A percentile compares a stretch with the other conserved stretches of the same genome.
Conservation (phyloP, 2,888 invertebrate genomes). For the Hipparchia sbordonii region DNA sequence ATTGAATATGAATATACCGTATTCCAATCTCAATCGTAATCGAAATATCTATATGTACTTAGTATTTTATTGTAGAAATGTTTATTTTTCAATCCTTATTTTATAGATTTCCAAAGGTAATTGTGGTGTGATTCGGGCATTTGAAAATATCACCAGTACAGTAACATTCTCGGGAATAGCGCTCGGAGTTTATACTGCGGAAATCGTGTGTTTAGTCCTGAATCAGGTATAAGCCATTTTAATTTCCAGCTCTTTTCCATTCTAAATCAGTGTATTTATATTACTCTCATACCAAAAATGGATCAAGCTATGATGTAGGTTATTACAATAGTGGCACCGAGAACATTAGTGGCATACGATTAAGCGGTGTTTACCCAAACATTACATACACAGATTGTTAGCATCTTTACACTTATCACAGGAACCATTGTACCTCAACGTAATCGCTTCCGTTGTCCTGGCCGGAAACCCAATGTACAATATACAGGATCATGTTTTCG, state of each 20-base stretch:
- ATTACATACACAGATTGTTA: neutral
- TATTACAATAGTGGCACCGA: no score
- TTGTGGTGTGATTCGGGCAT: constrained; percentile 72
- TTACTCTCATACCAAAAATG: no score
- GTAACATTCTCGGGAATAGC: constrained; percentile 66
- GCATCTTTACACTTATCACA: constrained; percentile 36
- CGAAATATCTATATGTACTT: no score
- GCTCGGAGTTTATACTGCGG: constrained; percentile 68
- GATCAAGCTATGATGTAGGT: no score
- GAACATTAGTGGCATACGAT: no score
- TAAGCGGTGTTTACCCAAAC: no score
- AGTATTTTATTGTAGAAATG: no score
- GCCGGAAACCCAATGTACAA: constrained; percentile 61
- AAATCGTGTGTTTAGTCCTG: constrained; percentile 71
- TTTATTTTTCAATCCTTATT: neutral
- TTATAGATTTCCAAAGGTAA: constrained; percentile 69
- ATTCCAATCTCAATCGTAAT: no score
- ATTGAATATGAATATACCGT: no score
- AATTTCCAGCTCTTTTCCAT: neutral
- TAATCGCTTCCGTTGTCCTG: constrained; percentile 62
- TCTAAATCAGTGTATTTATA: neutral
- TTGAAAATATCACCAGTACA: constrained; percentile 64
- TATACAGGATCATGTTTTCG: constrained; percentile 62
- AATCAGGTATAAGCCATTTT: constrained; percentile 61
- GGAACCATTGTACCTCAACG: constrained; percentile 69